Evolutionary conservation across 2,797 vertebrate species (phyloP), one percentile per base, ranked within the genome.

Genomic region (Aphelocoma californica): DNA sequence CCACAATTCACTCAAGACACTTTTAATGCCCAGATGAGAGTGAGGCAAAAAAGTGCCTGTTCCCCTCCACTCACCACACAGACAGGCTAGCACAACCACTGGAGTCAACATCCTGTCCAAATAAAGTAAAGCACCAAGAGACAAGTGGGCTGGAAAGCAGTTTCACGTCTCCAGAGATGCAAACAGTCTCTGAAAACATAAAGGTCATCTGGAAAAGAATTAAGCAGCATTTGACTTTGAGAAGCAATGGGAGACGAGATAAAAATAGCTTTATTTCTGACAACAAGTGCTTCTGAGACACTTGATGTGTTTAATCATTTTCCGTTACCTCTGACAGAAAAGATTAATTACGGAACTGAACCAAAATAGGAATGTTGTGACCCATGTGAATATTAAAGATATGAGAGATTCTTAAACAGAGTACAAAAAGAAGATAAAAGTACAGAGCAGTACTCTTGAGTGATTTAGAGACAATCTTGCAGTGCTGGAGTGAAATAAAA

Each of bases 211-310:
- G 81, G 44, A 88, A 90, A 95, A 92, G 71, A 85, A 96, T 93
- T 88, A 90, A 86, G 83, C 19, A 0, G 95, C 45, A 66, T 90
- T 90, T 93, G 90, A 93, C 86, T 97, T 96, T 90, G 83, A 32
- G 70, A 84, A 90, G 92, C 88, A 94, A 88, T 80, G 77, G 53
- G 90, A 95, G 90, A 95, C 1, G 0, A 81, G 94, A 93, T 86
- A 96, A 96, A 96, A 97, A 97, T 93, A 96, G 86, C 85, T 92
- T 95, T 90, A 86, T 84, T 96, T 95, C 93, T 95, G 93, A 95
- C 95, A 96, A 95, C 92, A 95, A 97, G 88, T 90, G 78, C 93
- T 95, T 96, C 93, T 86, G 93, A 94, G 92, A 92, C 92, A 92
- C 92, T 95, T 96, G 90, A 97, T 93, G 94, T 81, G 83, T 96